Evolutionary conservation across 2,888 invertebrate genomes (phyloP).

Genomic region (Tromatobia lineatoria): DNA sequence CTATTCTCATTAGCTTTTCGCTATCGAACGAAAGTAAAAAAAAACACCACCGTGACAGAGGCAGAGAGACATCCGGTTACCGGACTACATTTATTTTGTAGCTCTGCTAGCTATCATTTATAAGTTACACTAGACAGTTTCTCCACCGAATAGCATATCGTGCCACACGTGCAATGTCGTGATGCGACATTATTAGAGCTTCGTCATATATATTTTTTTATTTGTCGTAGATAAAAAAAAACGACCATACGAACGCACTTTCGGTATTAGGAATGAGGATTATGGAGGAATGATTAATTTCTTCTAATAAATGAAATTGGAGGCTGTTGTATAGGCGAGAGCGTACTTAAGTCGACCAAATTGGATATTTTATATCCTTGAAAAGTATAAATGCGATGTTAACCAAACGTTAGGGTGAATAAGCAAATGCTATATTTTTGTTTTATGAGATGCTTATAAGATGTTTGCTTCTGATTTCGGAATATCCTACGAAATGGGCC

Average conservation of each 20-base stretch:
- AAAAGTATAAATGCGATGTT: background rate
- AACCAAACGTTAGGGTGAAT: background rate
- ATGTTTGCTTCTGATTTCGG: background rate
- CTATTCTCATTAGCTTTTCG: conserved; percentile 83
- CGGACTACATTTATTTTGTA: conserved; percentile 79
- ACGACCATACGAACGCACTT: conserved; percentile 25
- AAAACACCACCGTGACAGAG: conserved; percentile 23
- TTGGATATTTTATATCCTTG: background rate
- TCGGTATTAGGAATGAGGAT: conserved; percentile 24
- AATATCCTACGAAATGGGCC: no score
- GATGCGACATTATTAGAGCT: conserved; percentile 76
- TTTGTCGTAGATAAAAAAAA: conserved; percentile 47
- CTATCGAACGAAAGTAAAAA: conserved; percentile 63
- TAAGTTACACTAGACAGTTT: conserved; percentile 69
- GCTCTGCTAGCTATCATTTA: conserved; percentile 75
- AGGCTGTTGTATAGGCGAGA: background rate
- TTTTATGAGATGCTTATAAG: background rate
- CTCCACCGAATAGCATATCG: conserved; percentile 62
- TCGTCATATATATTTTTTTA: conserved; percentile 60
- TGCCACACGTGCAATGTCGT: conserved; percentile 76
- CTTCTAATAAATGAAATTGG: background rate
- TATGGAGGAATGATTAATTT: conserved; percentile 42
- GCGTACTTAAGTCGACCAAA: background rate
- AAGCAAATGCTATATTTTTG: background rate
- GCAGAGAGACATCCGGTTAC: conserved; percentile 55